These are phyloP conservation scores for Eupithecia tripunctaria DNA, from an alignment of 2,888 invertebrate species.

Conservation along the genomic window DNA sequence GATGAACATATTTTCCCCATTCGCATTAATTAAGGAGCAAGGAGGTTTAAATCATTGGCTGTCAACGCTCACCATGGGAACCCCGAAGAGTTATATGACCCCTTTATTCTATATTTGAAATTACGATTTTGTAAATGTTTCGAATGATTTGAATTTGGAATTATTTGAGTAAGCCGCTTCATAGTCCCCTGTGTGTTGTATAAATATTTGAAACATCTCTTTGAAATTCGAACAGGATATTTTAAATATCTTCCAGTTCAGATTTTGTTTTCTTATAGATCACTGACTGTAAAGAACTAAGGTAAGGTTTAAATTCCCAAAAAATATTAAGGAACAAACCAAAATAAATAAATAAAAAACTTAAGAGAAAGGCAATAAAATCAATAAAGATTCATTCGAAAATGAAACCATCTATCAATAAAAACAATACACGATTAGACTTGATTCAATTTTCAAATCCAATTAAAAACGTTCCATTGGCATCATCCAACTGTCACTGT, in stretches of 20 bases:
- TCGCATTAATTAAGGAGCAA: slow-evolving; percentile 80
- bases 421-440: slow-evolving; percentile 14
- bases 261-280: background rate
- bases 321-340: background rate
- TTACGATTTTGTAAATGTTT: slow-evolving; percentile 80
- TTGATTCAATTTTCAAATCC: slow-evolving; percentile 47
- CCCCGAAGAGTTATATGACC: slow-evolving; percentile 80
- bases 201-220: slow-evolving; percentile 47
- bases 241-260: background rate
- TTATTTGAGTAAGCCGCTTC: slow-evolving; percentile 56
- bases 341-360: background rate
- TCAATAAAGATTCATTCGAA: background rate
- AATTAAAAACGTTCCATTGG: slow-evolving; percentile 51
- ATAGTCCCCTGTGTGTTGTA: slow-evolving; percentile 65
- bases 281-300: background rate
- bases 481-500: slow-evolving; percentile 71
- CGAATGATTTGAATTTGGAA: slow-evolving; percentile 71
- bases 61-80: slow-evolving; percentile 83
- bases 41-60: slow-evolving; percentile 80
- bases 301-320: background rate
- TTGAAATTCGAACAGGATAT: slow-evolving; percentile 44
- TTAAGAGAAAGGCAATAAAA: background rate
- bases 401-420: slow-evolving; percentile 17
- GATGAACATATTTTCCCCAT: slow-evolving; percentile 60
- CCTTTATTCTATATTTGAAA: slow-evolving; percentile 84